Percentiles rank a stretch among this genome's conserved stretches.
These are phyloP conservation scores for Thalassoma bifasciatum DNA, from an alignment of 2,113 vertebrate genomes.

Conservation along the genomic window DNA sequence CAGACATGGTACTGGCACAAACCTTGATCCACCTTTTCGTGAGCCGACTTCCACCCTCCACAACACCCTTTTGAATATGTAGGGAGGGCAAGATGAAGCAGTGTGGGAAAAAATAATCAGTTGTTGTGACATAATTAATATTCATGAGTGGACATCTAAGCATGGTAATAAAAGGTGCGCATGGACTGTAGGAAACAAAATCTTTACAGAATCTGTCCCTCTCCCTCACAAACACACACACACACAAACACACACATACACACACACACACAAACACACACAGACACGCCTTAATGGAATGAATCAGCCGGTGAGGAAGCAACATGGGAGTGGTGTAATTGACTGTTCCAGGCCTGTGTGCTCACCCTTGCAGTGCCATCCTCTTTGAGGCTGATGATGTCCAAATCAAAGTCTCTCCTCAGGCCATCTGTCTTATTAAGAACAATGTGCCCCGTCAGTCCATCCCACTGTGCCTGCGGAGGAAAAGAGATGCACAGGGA, in stretches of 20 bases:
- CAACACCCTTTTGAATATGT: slow-evolving; percentile 86
- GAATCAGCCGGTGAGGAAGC: slow-evolving; percentile 37
- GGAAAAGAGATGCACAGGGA: slow-evolving; percentile 16
- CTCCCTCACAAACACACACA: too few species aligned
- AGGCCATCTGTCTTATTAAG: slow-evolving; percentile 97
- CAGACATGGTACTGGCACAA: slow-evolving; percentile 72
- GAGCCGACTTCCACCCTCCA: slow-evolving; percentile 84
- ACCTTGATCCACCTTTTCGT: slow-evolving; percentile 97
- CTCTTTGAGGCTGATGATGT: slow-evolving; percentile 98
- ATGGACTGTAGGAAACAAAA: slow-evolving; percentile 23
- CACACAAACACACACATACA: slow-evolving; percentile 20
- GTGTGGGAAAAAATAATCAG: slow-evolving; percentile 46
- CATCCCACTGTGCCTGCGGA: slow-evolving; percentile 93
- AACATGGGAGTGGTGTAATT: slow-evolving; percentile 51
- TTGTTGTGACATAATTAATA: slow-evolving; percentile 28
- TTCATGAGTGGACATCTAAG: slow-evolving; percentile 16
- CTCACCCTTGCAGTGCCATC: slow-evolving; percentile 95
- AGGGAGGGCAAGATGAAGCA: slow-evolving; percentile 70
- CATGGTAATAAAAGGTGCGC: slow-evolving; percentile 34
- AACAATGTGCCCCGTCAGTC: slow-evolving; percentile 94
- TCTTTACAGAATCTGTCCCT: not conserved
- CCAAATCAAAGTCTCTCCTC: slow-evolving; percentile 95
- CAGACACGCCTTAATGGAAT: slow-evolving; percentile 41
- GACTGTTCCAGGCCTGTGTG: slow-evolving; percentile 37
- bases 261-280: slow-evolving; percentile 7